These are phyloP conservation scores for Cephalopachus bancanus DNA, from an alignment of 2,797 vertebrate species.

Conservation along the genomic window DNA sequence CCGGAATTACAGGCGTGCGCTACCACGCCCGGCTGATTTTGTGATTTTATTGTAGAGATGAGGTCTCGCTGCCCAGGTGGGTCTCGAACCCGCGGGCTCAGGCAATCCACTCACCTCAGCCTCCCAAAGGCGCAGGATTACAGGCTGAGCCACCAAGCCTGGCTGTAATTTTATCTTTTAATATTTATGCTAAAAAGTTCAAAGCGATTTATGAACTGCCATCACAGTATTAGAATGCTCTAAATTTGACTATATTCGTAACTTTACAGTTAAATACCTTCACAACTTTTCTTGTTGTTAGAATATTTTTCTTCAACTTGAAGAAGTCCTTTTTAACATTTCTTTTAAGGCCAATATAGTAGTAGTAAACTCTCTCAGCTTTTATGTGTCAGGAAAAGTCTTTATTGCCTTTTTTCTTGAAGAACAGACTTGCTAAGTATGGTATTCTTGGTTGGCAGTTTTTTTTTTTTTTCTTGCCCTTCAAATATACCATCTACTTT, in stretches of 20 bases:
- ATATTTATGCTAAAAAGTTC: background rate
- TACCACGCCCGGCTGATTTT: too few relatives aligned
- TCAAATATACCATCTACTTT: background rate
- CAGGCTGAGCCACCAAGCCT: too few relatives aligned
- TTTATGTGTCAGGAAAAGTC: background rate
- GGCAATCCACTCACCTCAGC: too few relatives aligned
- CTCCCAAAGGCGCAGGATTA: too few relatives aligned
- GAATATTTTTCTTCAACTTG: background rate
- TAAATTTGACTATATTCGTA: background rate
- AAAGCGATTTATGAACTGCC: background rate
- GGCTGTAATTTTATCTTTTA: background rate
- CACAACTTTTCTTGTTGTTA: background rate
- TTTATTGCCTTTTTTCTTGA: background rate
- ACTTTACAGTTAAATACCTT: background rate
- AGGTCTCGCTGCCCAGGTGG: too few relatives aligned
- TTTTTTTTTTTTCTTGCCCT: background rate
- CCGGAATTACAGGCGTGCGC: too few relatives aligned
- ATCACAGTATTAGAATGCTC: background rate
- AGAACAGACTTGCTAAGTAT: background rate
- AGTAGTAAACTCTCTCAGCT: background rate
- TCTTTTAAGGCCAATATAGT: background rate
- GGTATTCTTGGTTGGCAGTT: background rate
- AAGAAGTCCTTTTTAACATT: background rate
- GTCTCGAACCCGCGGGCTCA: too few relatives aligned
- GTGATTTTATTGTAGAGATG: too few relatives aligned